Evolutionary conservation across 2,113 vertebrate species (phyloP).

Genomic region (Gymnorhina tibicen): DNA sequence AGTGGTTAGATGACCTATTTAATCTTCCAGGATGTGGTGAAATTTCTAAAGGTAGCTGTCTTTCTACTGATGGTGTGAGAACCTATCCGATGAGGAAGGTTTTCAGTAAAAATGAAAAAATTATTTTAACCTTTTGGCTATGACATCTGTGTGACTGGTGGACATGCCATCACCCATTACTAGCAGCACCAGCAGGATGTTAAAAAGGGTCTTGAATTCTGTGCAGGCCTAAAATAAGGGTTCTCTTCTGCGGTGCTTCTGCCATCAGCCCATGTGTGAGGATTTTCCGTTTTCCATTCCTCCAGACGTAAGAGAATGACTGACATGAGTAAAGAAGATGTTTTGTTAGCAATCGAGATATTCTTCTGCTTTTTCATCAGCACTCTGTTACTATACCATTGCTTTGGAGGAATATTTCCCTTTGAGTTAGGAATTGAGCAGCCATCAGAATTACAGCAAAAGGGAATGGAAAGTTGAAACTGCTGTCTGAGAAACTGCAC

Average conservation of each 20-base stretch:
- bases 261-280: neutral
- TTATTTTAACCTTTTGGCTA: neutral
- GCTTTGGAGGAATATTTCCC: neutral
- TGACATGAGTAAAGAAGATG: neutral
- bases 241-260: neutral
- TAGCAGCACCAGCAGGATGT: neutral
- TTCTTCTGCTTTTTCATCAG: neutral
- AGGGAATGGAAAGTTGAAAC: neutral
- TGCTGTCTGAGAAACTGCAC: neutral
- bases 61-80: neutral
- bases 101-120: neutral
- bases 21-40: neutral
- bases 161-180: neutral
- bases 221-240: accelerated
- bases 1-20: neutral
- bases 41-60: neutral
- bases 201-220: neutral
- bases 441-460: neutral
- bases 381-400: neutral
- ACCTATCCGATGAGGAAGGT: neutral
- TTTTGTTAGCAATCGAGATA: neutral
- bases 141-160: neutral
- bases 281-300: neutral
- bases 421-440: neutral
- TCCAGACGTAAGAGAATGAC: neutral